Percentiles rank a stretch among this genome's conserved stretches.
phyloP scores from a whole-genome alignment of 2,113 vertebrate species.

The Sciurus niger region DNA sequence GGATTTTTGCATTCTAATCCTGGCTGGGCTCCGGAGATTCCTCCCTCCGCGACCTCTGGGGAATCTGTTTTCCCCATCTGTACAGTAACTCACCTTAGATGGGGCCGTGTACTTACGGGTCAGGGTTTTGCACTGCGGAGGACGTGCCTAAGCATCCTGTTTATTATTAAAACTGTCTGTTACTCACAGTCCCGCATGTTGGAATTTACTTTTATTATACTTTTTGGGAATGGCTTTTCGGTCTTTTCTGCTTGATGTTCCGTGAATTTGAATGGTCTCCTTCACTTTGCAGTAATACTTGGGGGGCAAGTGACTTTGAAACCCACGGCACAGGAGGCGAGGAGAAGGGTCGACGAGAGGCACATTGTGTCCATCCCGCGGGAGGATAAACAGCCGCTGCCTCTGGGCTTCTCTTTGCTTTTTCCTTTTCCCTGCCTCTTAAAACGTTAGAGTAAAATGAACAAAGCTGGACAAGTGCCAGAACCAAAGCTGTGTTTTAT shows the following conservation, averaged over 20 bases:
- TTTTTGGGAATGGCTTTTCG: background rate
- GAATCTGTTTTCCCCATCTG: constrained; percentile 21
- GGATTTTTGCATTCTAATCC: constrained; percentile 21
- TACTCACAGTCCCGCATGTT: background rate
- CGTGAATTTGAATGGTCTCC: background rate
- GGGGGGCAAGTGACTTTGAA: background rate
- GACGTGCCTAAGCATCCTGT: background rate
- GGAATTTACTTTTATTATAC: background rate
- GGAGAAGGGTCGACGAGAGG: background rate
- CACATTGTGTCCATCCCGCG: fast-evolving
- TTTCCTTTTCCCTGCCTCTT: constrained; percentile 11
- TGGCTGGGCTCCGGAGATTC: background rate
- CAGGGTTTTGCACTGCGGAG: background rate
- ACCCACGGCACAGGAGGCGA: fast-evolving
- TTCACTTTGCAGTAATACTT: background rate
- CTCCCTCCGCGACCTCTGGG: background rate
- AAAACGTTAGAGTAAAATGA: constrained; percentile 82
- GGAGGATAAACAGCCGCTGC: constrained; percentile 50
- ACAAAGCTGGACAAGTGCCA: constrained; percentile 87
- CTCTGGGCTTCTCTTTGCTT: constrained; percentile 38
- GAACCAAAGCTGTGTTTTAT: constrained; percentile 87
- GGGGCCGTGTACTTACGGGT: background rate
- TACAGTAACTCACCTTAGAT: background rate
- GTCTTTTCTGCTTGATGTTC: background rate
- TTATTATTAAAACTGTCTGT: background rate